These are phyloP conservation scores for Aphidius gifuensis DNA, from an alignment of 1,140 invertebrate species.

Conservation along the genomic window DNA sequence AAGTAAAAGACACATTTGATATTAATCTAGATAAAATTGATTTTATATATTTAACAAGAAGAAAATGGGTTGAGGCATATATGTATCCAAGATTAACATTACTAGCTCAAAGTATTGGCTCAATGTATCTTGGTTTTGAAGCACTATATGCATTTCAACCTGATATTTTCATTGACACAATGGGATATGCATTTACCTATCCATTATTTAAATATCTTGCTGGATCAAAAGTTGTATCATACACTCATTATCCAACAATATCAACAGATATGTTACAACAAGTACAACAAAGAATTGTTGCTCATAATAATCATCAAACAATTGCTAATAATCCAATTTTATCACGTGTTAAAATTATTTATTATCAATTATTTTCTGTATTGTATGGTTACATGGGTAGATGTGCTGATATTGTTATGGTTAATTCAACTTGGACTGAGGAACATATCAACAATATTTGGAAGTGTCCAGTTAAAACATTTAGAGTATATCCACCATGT, in stretches of 20 bases:
- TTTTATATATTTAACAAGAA: constrained; percentile 75
- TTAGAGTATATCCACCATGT: constrained; percentile 93
- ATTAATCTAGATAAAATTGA: constrained; percentile 68
- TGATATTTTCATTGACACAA: constrained; percentile 93
- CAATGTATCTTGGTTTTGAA: constrained; percentile 82
- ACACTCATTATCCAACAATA: constrained; percentile 97
- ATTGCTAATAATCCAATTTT: constrained; percentile 82
- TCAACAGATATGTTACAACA: constrained; percentile 88
- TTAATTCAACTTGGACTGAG: constrained; percentile 96
- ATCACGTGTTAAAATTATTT: constrained; percentile 78
- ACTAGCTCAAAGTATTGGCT: constrained; percentile 89
- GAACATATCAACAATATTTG: constrained; percentile 88
- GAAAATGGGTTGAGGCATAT: constrained; percentile 75
- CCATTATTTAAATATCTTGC: constrained; percentile 85
- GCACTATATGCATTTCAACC: constrained; percentile 77
- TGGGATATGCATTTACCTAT: constrained; percentile 91
- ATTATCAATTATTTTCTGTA: constrained; percentile 87
- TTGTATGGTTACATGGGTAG: constrained; percentile 81
- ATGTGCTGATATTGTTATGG: constrained; percentile 83
- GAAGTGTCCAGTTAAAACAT: constrained; percentile 69
- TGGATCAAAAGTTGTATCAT: constrained; percentile 76
- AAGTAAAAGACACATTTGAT: constrained; percentile 77
- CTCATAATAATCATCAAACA: constrained; percentile 80
- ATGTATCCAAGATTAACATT: constrained; percentile 92
- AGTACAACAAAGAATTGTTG: constrained; percentile 66